Percentiles rank a stretch among this genome's conserved stretches.
Conservation (phyloP, 2,797 vertebrate species). For the Merluccius polli region DNA sequence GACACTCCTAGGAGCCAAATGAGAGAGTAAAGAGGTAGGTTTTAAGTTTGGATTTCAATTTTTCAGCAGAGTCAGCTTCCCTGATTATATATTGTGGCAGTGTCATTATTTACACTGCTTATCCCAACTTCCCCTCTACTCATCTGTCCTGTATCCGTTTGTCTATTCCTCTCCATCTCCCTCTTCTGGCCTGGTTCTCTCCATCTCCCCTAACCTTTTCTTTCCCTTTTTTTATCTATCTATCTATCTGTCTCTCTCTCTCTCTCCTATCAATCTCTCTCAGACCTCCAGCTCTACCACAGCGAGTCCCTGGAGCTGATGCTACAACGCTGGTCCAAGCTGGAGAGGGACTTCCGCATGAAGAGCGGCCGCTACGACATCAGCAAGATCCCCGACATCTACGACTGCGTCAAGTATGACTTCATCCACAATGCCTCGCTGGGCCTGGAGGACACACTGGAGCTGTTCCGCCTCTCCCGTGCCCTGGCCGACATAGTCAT, state of each 20-base stretch:
- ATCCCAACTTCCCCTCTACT: background rate
- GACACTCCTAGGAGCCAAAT: too few relatives aligned
- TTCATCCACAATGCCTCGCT: conserved; percentile 89
- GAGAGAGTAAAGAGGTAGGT: too few relatives aligned
- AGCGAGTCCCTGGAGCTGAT: conserved; percentile 95
- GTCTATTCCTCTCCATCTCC: background rate
- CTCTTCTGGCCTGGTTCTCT: background rate
- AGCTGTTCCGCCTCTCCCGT: conserved; percentile 89
- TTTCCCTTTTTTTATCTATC: background rate
- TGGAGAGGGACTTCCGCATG: conserved; percentile 93
- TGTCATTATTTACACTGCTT: background rate
- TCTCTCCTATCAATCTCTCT: conserved; percentile 3
- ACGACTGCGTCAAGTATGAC: conserved; percentile 97
- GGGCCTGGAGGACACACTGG: conserved; percentile 87
- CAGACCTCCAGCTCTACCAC: conserved; percentile 96
- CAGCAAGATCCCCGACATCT: conserved; percentile 98
- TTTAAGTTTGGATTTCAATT: too few relatives aligned
- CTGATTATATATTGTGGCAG: too few relatives aligned
- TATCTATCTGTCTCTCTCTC: background rate
- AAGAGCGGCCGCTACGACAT: conserved; percentile 96
- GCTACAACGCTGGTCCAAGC: conserved; percentile 97
- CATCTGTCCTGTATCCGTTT: background rate
- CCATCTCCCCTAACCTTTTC: background rate
- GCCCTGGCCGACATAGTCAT: conserved; percentile 93
- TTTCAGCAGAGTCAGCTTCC: too few relatives aligned